Evolutionary conservation across 2,113 vertebrate species (phyloP).

Genomic region (Python bivittatus): DNA sequence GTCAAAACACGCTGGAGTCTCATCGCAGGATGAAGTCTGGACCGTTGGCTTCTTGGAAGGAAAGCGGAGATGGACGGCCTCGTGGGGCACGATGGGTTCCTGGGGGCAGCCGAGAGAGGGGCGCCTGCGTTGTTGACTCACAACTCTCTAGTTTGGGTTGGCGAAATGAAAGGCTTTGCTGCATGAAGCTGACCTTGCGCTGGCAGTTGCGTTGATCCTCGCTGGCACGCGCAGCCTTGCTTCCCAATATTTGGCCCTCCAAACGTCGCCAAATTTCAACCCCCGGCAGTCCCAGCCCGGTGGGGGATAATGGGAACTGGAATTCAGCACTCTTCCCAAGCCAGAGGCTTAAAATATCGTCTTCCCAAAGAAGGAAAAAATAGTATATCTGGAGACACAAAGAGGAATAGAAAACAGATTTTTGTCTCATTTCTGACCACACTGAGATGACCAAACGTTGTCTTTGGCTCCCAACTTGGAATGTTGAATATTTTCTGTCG

Average conservation of each 20-base stretch:
- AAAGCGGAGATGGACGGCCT: neutral
- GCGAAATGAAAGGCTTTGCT: neutral
- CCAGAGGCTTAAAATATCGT: neutral
- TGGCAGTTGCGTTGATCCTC: neutral
- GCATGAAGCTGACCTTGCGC: too few species aligned
- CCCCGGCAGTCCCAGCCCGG: neutral
- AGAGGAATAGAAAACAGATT: neutral
- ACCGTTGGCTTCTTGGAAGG: neutral
- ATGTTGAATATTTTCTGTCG: neutral
- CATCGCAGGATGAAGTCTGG: neutral
- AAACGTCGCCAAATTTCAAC: neutral
- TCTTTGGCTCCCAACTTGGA: neutral
- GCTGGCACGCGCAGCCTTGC: neutral
- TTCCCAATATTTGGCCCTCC: neutral
- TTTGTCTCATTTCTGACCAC: neutral
- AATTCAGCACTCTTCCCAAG: neutral
- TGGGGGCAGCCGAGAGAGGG: neutral
- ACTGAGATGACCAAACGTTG: neutral
- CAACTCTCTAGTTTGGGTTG: neutral
- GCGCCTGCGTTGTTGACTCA: neutral
- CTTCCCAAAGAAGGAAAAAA: too few species aligned
- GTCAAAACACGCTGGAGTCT: neutral
- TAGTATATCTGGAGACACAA: neutral
- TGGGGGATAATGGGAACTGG: neutral
- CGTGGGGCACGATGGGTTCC: neutral